Base-by-base conservation (phyloP, 2,888 invertebrate species). In the Strigamia crassipes region DNA sequence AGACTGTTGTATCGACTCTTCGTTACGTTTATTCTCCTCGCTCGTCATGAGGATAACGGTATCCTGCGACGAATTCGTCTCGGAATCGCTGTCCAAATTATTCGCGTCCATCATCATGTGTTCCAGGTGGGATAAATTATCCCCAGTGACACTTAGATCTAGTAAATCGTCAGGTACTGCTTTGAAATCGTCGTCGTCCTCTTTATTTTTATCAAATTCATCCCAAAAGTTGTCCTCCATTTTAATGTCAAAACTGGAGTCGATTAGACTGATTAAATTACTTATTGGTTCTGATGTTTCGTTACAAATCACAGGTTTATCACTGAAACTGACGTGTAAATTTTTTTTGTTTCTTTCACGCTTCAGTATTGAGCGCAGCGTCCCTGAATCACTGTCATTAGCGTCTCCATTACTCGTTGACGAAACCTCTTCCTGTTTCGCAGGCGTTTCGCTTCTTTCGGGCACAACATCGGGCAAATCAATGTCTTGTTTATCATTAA, bases 1-100 rank as follows among this genome's bases (percentile, higher is more conserved):
- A 15, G 82, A 82, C 56, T 80, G 73, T n/a, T 81, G 66, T 38
- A 85, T 84, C 12, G 83, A 83, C 34, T 84, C 82, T 78, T 85
- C 83, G 80, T 85, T 85, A 66, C 83, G 82, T 61, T 82, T 80
- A 38, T 84, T 84, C 82, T 85, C 85, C 81, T 85, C 85, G 0
- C 83, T 80, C 1, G 85, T 85, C 85, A 85, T 85, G 83, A 85
- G 83, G 15, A 85, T 85, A 82, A 85, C 84, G 3, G 85, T 85
- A 66, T 84, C 85, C 80, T 85, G 84, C 12, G 85, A 85, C 2
- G 84, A 84, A 56, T 66, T 21, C 79, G 82, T 83, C 21, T 82
- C 83, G 0, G 84, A 83, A 15, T 85, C 85, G 78, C 84, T 85
- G 41, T 84, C 84, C 18, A 23, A 5, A 23, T 79, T 27, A 10